Conservation (phyloP, 1,140 invertebrate species). For the Subanguina moxae region DNA sequence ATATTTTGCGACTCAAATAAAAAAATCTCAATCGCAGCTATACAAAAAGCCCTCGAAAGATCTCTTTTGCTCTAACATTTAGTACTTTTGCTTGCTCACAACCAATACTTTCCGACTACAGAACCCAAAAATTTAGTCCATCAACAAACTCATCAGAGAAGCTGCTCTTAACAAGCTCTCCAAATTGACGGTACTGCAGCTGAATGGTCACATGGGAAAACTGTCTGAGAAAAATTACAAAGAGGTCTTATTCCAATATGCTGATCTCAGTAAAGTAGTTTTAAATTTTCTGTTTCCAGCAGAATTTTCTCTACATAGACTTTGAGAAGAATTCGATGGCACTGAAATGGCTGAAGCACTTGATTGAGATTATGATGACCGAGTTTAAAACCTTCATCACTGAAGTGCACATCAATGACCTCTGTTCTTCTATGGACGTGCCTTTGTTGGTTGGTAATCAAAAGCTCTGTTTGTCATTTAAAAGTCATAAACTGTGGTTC, state of each 20-base stretch:
- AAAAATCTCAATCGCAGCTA: too few relatives aligned
- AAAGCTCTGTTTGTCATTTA: too few relatives aligned
- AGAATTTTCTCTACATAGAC: not conserved
- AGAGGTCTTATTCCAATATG: not conserved
- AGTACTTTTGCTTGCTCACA: not conserved
- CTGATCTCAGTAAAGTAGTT: not conserved
- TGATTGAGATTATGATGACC: not conserved
- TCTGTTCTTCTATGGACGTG: not conserved
- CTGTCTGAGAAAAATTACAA: not conserved
- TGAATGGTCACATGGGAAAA: not conserved
- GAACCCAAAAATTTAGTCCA: not conserved
- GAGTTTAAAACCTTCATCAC: not conserved
- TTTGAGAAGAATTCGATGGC: not conserved
- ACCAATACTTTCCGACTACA: too few relatives aligned
- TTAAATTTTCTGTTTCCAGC: not conserved
- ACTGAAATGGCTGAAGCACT: not conserved
- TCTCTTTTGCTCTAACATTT: too few relatives aligned
- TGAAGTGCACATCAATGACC: not conserved
- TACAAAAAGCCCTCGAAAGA: too few relatives aligned
- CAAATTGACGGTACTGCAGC: not conserved
- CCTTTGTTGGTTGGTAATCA: not conserved
- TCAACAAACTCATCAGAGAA: not conserved
- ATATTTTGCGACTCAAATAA: too few relatives aligned
- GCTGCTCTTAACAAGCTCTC: not conserved
- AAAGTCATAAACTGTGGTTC: too few relatives aligned